Conservation (phyloP, 2,797 vertebrate genomes). For the Chiloscyllium punctatum region DNA sequence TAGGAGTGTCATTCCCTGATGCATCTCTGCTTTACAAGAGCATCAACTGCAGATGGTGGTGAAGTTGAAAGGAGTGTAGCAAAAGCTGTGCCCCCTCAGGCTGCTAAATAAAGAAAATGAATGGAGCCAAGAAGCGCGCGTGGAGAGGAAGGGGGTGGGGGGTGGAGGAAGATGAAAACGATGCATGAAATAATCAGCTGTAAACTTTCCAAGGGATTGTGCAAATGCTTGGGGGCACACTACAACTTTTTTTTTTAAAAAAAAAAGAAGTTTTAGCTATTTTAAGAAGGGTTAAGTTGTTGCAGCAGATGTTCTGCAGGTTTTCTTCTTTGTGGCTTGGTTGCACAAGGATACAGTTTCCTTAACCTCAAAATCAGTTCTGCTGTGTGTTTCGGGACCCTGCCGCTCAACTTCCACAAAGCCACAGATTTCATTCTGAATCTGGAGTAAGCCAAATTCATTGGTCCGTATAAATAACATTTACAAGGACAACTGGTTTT, state of each 20-base stretch:
- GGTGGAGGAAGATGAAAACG: background rate
- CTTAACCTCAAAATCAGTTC: conserved; percentile 19
- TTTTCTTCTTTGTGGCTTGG: conserved; percentile 21
- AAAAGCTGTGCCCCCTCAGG: background rate
- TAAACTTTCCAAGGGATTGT: background rate
- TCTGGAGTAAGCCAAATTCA: background rate
- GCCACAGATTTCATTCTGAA: conserved; percentile 23
- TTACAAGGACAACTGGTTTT: conserved; percentile 17
- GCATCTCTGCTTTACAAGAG: background rate
- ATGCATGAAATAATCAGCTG: conserved; percentile 13
- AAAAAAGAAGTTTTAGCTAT: background rate
- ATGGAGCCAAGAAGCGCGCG: background rate
- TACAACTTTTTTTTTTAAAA: background rate
- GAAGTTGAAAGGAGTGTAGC: background rate
- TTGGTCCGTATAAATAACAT: conserved; percentile 13
- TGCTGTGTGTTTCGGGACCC: background rate
- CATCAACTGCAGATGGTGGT: background rate
- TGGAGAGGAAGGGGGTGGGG: background rate
- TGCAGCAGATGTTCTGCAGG: conserved; percentile 27
- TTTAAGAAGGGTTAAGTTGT: background rate
- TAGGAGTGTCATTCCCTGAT: background rate
- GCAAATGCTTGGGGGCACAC: background rate
- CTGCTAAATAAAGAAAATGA: conserved; percentile 1
- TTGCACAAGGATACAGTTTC: conserved; percentile 23
- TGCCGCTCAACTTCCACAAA: background rate